Conservation (phyloP, 2,113 vertebrate species). For the Irena cyanogastra region DNA sequence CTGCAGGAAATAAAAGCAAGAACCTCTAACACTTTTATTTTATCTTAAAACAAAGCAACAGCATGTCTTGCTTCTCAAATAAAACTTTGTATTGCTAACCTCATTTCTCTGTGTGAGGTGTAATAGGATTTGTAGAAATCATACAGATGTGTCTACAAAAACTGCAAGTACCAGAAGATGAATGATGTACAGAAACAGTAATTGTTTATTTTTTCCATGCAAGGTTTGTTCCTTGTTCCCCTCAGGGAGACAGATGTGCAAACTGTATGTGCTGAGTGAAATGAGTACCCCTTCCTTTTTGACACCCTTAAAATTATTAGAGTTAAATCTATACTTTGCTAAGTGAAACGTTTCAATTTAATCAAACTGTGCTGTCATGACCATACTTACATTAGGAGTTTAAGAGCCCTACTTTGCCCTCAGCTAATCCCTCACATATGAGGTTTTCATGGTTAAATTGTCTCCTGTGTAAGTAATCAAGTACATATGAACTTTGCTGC, state of each 20-base stretch:
- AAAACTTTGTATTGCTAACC: neutral
- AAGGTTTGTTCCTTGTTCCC: neutral
- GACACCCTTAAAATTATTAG: neutral
- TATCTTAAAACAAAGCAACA: neutral
- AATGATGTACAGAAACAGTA: neutral
- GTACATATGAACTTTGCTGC: constrained; percentile 38
- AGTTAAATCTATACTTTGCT: constrained; percentile 15
- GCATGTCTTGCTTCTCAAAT: neutral
- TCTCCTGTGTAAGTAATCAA: constrained; percentile 53
- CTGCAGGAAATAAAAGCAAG: neutral
- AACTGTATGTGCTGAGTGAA: neutral
- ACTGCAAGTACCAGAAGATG: neutral
- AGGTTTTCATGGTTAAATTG: constrained; percentile 41
- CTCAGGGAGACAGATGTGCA: neutral
- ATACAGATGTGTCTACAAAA: neutral
- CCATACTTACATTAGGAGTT: constrained; percentile 1
- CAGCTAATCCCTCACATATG: constrained; percentile 28
- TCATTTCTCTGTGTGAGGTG: neutral
- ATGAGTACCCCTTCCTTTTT: neutral
- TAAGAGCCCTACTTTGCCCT: constrained; percentile 35
- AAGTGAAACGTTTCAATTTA: constrained; percentile 41
- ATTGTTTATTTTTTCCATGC: neutral
- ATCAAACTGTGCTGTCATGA: constrained; percentile 39
- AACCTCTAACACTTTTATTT: neutral
- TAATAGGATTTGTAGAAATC: neutral